phyloP scores from a whole-genome alignment of 1,140 invertebrate species.

The Orius laevigatus region DNA sequence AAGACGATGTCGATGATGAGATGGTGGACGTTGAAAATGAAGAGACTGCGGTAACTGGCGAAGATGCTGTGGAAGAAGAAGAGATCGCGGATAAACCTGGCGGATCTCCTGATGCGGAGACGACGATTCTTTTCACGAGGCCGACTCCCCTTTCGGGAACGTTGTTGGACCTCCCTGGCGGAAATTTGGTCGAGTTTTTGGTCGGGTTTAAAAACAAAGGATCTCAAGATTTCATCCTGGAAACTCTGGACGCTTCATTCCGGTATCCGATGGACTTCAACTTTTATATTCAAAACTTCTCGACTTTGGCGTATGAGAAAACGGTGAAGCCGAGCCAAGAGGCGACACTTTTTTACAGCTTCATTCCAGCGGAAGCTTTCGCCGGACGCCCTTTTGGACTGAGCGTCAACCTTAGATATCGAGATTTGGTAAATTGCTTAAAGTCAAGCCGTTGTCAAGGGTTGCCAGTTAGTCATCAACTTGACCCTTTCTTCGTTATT shows the following conservation, averaged over 20 bases:
- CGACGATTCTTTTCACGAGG: slow-evolving; percentile 81
- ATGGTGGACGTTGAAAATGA: slow-evolving; percentile 50
- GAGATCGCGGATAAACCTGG: slow-evolving; percentile 12
- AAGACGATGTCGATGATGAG: slow-evolving; percentile 46
- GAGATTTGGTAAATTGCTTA: slow-evolving; percentile 56
- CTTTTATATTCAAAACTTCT: slow-evolving; percentile 97
- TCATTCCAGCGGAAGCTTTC: slow-evolving; percentile 87
- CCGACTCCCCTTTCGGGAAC: slow-evolving; percentile 43
- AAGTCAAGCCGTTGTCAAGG: no score
- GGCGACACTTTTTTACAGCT: slow-evolving; percentile 88
- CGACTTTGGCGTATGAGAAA: slow-evolving; percentile 73
- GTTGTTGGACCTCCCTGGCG: slow-evolving; percentile 74
- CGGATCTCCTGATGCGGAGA: slow-evolving; percentile 83
- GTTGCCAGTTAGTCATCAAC: no score
- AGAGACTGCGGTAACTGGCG: slow-evolving; percentile 19
- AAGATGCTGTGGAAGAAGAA: slow-evolving; percentile 15
- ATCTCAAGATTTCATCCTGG: slow-evolving; percentile 73
- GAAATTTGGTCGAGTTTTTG: slow-evolving; percentile 82
- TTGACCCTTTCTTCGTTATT: no score
- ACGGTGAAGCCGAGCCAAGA: slow-evolving; percentile 81
- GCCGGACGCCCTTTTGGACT: slow-evolving; percentile 91
- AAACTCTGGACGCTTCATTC: slow-evolving; percentile 91
- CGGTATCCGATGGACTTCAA: slow-evolving; percentile 97
- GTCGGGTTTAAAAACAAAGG: slow-evolving; percentile 95
- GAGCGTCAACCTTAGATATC: slow-evolving; percentile 84